Evolutionary conservation across 2,888 invertebrate genomes (phyloP), one percentile per base, ranked within the genome.

Genomic region (Apotomis betuletana): DNA sequence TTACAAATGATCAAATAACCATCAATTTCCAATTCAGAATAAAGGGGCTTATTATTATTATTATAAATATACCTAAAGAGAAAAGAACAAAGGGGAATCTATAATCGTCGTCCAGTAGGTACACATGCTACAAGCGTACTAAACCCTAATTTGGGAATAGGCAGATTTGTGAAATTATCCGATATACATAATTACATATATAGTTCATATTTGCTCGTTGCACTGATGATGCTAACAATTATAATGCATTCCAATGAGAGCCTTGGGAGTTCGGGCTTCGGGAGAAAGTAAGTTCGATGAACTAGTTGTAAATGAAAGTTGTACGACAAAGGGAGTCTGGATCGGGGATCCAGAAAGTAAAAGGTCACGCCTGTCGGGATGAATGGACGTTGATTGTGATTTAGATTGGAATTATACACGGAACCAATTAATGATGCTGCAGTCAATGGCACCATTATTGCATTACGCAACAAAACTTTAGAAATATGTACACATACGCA

Each of bases 211-310:
- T 77, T 79, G 79, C 78, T 77, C 78, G 79, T 77, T 78, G 82
- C 82, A 84, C 81, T 84, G 84, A 85, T 85, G 82, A 83, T 86
- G 86, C 83, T 85, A 85, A 87, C 86, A 85, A 88, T 87, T 87
- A 85, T 87, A 90, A 88, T 89, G 88, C 91, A 91, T 92, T 92
- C 91, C 92, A 80, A 83, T 80, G 90, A 88, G 88, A 89, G 82
- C 83, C 84, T 85, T 83, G 78, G 91, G 89, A 91, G 88, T 89
- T 85, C 81, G 77, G 77, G 76, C 81, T 80, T 82, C 75, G 77
- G 80, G 79, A 89, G 92, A 93, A 92, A 92, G 92, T 92, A 84
- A 89, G 92, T 92, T 93, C 92, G 90, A 91, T 90, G 92, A 92
- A 92, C 92, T 78, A 92, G 90, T 90, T 65, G 70, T 70, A 61